phyloP scores from a whole-genome alignment of 2,888 invertebrate species.

The Tetragonula carbonaria region DNA sequence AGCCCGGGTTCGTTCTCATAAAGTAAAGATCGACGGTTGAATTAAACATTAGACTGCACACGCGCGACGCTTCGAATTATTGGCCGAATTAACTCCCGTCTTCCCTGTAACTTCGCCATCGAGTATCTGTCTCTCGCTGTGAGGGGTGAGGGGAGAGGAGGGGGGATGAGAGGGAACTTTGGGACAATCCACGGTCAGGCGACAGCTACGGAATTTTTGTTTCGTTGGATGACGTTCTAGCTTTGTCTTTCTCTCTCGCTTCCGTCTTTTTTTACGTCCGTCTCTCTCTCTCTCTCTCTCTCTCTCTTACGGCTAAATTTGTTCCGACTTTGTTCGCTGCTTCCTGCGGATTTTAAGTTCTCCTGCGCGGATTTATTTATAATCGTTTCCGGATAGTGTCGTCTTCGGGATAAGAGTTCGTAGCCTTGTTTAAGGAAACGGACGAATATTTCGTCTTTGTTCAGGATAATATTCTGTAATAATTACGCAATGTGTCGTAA shows the following conservation, averaged over 20 bases:
- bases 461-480: not conserved
- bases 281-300: too few relatives aligned
- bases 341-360: not conserved
- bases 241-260: not conserved
- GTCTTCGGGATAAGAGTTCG: not conserved
- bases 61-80: constrained; percentile 48
- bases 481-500: not conserved
- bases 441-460: not conserved
- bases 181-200: not conserved
- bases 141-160: too few relatives aligned
- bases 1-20: constrained; percentile 68
- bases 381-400: not conserved
- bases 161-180: too few relatives aligned
- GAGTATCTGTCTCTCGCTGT: not conserved
- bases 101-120: not conserved
- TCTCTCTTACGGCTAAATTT: not conserved
- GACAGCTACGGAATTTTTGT: not conserved
- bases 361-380: not conserved
- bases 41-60: constrained; percentile 67
- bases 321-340: not conserved
- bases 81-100: constrained; percentile 52
- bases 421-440: not conserved
- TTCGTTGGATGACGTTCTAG: not conserved
- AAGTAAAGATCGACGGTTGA: constrained; percentile 71
- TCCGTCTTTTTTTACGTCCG: not conserved